These are phyloP conservation scores for Lutjanus erythropterus DNA, from an alignment of 2,113 vertebrate genomes.

Conservation along the genomic window DNA sequence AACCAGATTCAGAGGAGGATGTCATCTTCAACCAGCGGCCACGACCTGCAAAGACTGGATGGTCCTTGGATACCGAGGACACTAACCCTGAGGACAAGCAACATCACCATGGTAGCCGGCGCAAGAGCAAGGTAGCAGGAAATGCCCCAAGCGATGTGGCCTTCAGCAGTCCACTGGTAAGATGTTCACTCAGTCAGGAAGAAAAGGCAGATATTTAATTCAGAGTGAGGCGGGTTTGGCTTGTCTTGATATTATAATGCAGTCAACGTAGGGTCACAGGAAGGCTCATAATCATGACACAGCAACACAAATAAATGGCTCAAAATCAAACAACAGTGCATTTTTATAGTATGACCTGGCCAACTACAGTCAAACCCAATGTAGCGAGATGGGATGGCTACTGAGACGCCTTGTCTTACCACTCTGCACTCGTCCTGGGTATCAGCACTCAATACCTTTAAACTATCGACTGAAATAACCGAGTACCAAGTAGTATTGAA, in stretches of 20 bases:
- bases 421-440: too few species aligned
- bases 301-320: background rate
- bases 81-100: conserved; percentile 18
- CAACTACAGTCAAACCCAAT: background rate
- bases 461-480: too few species aligned
- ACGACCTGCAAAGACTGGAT: conserved; percentile 29
- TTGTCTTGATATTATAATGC: conserved; percentile 19
- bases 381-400: background rate
- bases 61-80: conserved; percentile 68
- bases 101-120: conserved; percentile 16
- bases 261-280: background rate
- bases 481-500: too few species aligned
- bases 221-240: background rate
- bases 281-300: conserved; percentile 16
- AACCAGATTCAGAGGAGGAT: conserved; percentile 74
- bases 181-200: conserved; percentile 14
- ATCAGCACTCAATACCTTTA: too few species aligned
- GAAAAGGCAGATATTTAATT: conserved; percentile 1
- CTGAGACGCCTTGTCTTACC: background rate
- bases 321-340: background rate
- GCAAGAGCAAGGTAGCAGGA: conserved; percentile 58
- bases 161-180: conserved; percentile 86
- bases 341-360: background rate
- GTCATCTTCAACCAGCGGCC: conserved; percentile 72
- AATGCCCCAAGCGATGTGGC: conserved; percentile 66